Evolutionary conservation across 2,888 invertebrate genomes (phyloP), one percentile per base, ranked within the genome.

Genomic region (Drosophila macrothrix): DNA sequence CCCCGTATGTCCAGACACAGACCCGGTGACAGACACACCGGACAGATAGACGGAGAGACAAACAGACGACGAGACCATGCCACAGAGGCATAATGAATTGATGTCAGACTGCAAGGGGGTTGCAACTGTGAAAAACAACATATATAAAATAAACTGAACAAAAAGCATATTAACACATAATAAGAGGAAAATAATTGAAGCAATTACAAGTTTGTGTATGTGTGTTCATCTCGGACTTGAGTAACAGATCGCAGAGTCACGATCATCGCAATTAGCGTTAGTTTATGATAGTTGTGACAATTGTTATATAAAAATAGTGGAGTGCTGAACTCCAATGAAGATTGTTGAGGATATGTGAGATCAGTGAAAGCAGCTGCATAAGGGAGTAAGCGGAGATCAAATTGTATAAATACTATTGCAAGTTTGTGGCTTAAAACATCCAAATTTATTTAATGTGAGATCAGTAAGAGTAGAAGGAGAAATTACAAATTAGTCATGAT

Each of bases 111-210:
- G 75, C 25, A 54, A 52, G 22, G 61, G 50, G 39, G 63, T 46
- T 67, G 59, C 55, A 65, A 62, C 59, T 67, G 78, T 64, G 53
- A 67, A 64, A 54, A 46, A 41, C 29, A 61, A 56, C 41, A 19
- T 55, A 55, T 55, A 25, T 35, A 25, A 59, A 65, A 58, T 62
- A 76, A 64, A 54, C 77, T 71, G 84, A 77, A 80, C 90, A 90
- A 85, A 86, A 86, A 83, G 80, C 84, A 79, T 76, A 88, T 87
- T 85, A 88, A 78, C 90, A 83, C 87, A 88, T 88, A 86, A 86
- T 88, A 88, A 88, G 90, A 84, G 81, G 76, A 88, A 88, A 87
- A 87, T 88, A 90, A 88, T 88, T 88, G 87, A 89, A 80, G 88
- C 90, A 89, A 90, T 88, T 90, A 88, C 73, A 29, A 39, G 60